phyloP scores from a whole-genome alignment of 1,140 invertebrate genomes.

The Brachionus sp. region DNA sequence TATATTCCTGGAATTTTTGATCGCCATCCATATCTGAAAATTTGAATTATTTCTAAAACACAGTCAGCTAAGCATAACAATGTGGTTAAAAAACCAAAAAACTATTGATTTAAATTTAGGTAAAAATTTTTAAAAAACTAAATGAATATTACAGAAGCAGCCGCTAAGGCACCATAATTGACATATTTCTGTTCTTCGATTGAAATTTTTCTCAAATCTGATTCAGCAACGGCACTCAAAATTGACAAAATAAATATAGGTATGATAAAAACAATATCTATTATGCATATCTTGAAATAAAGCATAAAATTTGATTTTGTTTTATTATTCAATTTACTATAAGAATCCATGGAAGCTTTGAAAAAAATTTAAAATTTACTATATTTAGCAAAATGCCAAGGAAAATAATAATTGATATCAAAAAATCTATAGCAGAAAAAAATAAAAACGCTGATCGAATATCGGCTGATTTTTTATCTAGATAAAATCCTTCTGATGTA shows the following conservation, averaged over 20 bases:
- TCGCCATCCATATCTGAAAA: background rate
- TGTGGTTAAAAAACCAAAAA: background rate
- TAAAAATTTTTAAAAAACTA: background rate
- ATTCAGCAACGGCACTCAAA: background rate
- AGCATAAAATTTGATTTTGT: no score
- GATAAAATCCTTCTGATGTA: background rate
- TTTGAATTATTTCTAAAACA: background rate
- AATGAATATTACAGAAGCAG: background rate
- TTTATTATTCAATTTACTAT: background rate
- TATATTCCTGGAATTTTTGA: background rate
- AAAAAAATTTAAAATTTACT: conserved; percentile 20
- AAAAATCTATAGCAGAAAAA: background rate
- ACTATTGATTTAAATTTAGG: background rate
- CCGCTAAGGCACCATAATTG: background rate
- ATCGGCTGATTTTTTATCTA: background rate
- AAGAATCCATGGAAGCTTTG: background rate
- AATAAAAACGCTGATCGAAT: conserved; percentile 11
- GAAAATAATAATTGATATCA: background rate
- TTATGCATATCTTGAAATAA: background rate
- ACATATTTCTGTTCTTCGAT: background rate
- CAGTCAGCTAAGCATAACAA: background rate
- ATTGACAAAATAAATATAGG: conserved; percentile 14
- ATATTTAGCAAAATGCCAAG: background rate
- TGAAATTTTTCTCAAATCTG: background rate
- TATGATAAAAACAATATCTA: background rate